Evolutionary conservation across 2,888 invertebrate species (phyloP).

Genomic region (Trichopria drosophilae): DNA sequence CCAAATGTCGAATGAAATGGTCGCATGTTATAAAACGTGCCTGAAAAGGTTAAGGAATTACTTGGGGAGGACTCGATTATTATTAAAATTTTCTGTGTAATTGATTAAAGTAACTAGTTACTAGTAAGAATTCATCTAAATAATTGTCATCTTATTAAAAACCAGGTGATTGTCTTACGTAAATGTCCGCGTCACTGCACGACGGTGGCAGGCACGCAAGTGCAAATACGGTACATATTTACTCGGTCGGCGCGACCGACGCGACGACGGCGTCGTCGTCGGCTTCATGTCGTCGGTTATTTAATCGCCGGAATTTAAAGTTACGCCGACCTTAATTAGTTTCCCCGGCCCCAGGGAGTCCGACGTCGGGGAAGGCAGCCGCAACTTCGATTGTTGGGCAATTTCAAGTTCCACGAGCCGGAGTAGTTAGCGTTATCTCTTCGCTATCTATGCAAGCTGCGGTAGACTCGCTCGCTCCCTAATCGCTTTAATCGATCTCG

Average conservation of each 20-base stretch:
- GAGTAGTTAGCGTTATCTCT: conserved; percentile 22
- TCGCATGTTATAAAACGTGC: too few relatives aligned
- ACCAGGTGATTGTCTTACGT: too few relatives aligned
- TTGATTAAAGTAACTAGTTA: too few relatives aligned
- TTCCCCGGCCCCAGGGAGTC: conserved; percentile 8
- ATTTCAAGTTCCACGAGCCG: conserved; percentile 21
- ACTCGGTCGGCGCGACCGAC: not conserved
- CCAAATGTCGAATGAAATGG: too few relatives aligned
- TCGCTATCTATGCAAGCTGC: conserved; percentile 26
- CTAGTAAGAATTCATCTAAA: too few relatives aligned
- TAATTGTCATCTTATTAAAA: too few relatives aligned
- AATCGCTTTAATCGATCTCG: conserved; percentile 12
- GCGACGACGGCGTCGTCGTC: not conserved
- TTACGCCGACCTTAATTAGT: conserved; percentile 22
- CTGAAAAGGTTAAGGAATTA: too few relatives aligned
- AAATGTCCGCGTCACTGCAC: too few relatives aligned
- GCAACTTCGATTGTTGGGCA: conserved; percentile 33
- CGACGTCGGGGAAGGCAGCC: conserved; percentile 9
- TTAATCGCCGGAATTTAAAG: conserved; percentile 22
- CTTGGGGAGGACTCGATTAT: too few relatives aligned
- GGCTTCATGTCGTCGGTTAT: conserved; percentile 6
- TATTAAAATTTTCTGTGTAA: too few relatives aligned
- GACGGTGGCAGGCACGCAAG: too few relatives aligned
- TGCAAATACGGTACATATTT: too few relatives aligned
- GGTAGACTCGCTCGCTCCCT: conserved; percentile 5